phyloP scores from a whole-genome alignment of 2,797 vertebrate genomes.

The Crocidura indochinensis region DNA sequence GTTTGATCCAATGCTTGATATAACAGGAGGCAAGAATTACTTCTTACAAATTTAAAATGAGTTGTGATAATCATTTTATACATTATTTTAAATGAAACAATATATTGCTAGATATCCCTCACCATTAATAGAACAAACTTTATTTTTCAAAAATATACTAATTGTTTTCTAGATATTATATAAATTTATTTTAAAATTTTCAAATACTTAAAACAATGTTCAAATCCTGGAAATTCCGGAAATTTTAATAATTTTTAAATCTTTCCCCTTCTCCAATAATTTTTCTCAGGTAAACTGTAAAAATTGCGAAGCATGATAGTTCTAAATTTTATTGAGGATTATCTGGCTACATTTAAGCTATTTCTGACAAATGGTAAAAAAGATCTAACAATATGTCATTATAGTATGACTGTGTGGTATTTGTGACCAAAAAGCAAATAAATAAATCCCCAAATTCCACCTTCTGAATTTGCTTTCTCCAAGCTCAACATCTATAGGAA shows the following conservation, averaged over 20 bases:
- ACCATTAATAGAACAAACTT: neutral
- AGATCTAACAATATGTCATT: neutral
- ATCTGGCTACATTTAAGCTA: conserved; percentile 31
- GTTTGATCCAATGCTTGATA: neutral
- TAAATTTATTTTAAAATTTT: neutral
- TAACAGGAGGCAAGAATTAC: neutral
- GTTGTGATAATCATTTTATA: neutral
- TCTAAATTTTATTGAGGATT: neutral
- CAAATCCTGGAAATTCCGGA: conserved; percentile 3
- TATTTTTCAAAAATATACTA: conserved; percentile 37
- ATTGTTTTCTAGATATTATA: conserved; percentile 3
- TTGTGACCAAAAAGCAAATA: neutral
- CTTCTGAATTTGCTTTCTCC: conserved; percentile 17
- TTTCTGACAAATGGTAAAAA: conserved; percentile 42
- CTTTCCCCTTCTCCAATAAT: neutral
- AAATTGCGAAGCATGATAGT: neutral
- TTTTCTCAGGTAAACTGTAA: neutral
- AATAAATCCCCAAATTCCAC: conserved; percentile 9
- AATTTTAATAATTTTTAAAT: neutral
- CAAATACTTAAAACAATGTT: neutral
- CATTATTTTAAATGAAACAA: conserved; percentile 3
- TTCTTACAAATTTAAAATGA: conserved; percentile 17
- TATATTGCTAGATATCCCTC: neutral
- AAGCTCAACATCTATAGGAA: neutral
- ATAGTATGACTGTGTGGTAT: conserved; percentile 26